Conservation (phyloP, 2,797 vertebrate species). For the Sebastes itinus region DNA sequence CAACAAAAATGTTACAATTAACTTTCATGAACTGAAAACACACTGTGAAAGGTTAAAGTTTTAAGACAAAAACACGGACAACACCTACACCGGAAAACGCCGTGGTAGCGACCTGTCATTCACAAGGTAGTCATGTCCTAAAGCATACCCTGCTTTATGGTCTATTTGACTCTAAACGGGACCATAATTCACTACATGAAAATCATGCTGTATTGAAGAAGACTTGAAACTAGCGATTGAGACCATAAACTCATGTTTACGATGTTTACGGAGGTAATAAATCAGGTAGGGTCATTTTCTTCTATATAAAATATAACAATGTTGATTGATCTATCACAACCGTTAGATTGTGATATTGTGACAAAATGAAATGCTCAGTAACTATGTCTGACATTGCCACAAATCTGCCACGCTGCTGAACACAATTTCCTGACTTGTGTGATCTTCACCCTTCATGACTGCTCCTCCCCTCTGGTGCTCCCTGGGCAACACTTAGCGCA, state of each 20-base stretch:
- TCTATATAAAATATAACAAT: neutral
- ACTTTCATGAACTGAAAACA: neutral
- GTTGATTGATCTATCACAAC: neutral
- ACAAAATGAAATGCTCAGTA: neutral
- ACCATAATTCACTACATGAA: no score
- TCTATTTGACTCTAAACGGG: neutral
- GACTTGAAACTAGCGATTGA: neutral
- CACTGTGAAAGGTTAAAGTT: no score
- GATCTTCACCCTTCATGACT: constrained; percentile 21
- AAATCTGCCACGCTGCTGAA: neutral
- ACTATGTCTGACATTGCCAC: constrained; percentile 4
- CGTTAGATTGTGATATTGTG: no score
- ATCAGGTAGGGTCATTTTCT: neutral
- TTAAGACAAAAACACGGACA: no score
- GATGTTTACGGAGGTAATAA: neutral
- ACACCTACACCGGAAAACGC: no score
- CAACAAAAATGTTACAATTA: neutral
- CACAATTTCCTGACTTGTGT: constrained; percentile 17
- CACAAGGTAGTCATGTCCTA: no score
- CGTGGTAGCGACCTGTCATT: no score
- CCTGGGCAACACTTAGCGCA: constrained; percentile 17
- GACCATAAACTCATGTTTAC: neutral
- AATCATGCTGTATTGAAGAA: no score
- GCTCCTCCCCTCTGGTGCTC: constrained; percentile 5
- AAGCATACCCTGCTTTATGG: neutral